Percentiles rank a stretch among this genome's conserved stretches.
Evolutionary conservation across 2,888 invertebrate genomes (phyloP).

Genomic region (Adelphocoris suturalis): DNA sequence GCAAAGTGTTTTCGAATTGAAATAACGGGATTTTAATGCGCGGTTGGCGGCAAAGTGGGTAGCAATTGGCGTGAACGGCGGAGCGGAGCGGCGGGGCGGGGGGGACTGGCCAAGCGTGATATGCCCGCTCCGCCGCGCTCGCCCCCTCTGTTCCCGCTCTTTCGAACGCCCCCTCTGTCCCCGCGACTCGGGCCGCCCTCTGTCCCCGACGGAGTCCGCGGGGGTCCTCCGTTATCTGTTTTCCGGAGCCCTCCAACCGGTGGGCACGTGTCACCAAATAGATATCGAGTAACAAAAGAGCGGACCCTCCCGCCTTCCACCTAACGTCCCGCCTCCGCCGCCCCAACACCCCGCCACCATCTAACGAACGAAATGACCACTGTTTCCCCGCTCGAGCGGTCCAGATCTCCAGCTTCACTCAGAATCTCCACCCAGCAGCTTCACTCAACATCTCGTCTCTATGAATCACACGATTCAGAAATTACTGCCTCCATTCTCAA

Average conservation of each 20-base stretch:
- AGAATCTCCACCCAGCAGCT: neutral
- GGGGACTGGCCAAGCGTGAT: slow-evolving; percentile 51
- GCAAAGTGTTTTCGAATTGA: slow-evolving; percentile 27
- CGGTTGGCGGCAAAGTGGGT: slow-evolving; percentile 55
- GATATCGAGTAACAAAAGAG: slow-evolving; percentile 64
- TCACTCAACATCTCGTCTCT: too few relatives aligned
- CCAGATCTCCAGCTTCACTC: neutral
- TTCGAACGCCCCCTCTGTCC: neutral
- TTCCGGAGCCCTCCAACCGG: slow-evolving; percentile 60
- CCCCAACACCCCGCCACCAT: neutral
- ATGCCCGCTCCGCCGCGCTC: slow-evolving; percentile 37
- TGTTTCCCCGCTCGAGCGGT: slow-evolving; percentile 19
- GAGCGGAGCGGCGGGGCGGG: neutral
- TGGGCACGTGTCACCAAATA: slow-evolving; percentile 63
- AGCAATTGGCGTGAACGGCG: slow-evolving; percentile 52
- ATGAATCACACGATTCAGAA: too few relatives aligned
- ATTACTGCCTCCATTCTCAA: too few relatives aligned
- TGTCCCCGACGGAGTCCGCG: neutral
- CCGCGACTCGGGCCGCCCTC: neutral
- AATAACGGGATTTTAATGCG: slow-evolving; percentile 60
- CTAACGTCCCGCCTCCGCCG: neutral
- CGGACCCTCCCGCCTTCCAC: neutral
- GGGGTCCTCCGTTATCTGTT: slow-evolving; percentile 33
- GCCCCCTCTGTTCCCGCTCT: neutral
- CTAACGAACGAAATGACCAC: slow-evolving; percentile 33